A percentile compares a stretch with the other conserved stretches of the same genome.
These are phyloP conservation scores for Tigriopus californicus DNA, from an alignment of 2,888 invertebrate genomes.

Conservation along the genomic window DNA sequence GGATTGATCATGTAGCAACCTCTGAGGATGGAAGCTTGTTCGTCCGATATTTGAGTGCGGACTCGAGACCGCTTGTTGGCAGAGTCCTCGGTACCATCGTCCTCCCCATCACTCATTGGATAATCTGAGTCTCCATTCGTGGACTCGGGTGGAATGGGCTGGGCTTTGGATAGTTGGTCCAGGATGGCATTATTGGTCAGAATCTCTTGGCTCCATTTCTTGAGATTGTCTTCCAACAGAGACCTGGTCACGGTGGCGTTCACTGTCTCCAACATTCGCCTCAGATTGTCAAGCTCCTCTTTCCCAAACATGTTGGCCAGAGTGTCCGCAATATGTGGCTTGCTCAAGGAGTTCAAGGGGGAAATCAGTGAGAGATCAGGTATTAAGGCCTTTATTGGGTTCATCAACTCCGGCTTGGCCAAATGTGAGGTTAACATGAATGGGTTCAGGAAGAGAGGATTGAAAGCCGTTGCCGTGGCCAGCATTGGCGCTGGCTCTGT, in stretches of 20 bases:
- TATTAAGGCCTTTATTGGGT: too few species aligned
- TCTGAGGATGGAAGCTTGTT: slow-evolving; percentile 71
- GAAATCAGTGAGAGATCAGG: too few species aligned
- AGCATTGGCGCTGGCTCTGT: neutral
- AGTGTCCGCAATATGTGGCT: slow-evolving; percentile 8
- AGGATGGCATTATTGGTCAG: slow-evolving; percentile 41
- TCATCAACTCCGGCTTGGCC: too few species aligned
- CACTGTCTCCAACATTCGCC: slow-evolving; percentile 51
- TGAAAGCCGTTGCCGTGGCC: neutral
- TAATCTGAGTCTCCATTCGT: slow-evolving; percentile 25
- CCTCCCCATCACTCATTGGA: slow-evolving; percentile 24
- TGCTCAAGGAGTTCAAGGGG: neutral
- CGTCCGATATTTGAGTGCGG: slow-evolving; percentile 79
- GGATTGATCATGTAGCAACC: slow-evolving; percentile 75
- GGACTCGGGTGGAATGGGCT: slow-evolving; percentile 16
- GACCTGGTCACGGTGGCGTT: slow-evolving; percentile 55
- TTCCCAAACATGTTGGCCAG: slow-evolving; percentile 1
- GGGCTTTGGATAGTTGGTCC: slow-evolving; percentile 31
- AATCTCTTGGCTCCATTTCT: slow-evolving; percentile 39
- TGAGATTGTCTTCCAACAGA: slow-evolving; percentile 46
- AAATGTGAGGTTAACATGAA: too few species aligned
- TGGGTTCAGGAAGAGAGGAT: neutral
- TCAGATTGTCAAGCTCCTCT: slow-evolving; percentile 30
- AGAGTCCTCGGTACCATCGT: slow-evolving; percentile 23
- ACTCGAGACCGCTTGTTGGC: slow-evolving; percentile 40